phyloP scores from a whole-genome alignment of 2,797 vertebrate genomes.

The Echeneis naucrates region DNA sequence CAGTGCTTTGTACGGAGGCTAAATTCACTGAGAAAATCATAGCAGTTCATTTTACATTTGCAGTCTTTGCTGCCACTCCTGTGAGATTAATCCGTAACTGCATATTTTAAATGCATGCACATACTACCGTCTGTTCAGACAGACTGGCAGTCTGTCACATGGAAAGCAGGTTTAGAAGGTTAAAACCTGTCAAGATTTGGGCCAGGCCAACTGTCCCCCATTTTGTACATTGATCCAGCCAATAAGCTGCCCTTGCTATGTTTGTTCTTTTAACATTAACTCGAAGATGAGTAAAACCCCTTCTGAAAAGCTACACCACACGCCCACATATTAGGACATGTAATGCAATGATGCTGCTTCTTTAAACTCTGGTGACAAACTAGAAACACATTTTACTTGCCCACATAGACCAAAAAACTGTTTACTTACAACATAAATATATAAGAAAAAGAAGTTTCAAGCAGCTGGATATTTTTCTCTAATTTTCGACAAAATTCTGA shows the following conservation, averaged over 20 bases:
- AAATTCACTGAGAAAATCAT: conserved; percentile 60
- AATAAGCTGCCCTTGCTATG: conserved; percentile 43
- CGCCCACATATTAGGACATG: neutral
- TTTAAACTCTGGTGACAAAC: neutral
- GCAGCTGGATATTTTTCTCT: too few relatives aligned
- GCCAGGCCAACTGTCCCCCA: conserved; percentile 67
- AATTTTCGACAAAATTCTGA: too few relatives aligned
- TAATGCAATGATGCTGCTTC: neutral
- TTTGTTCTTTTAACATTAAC: conserved; percentile 38
- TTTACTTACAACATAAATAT: too few relatives aligned
- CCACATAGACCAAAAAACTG: neutral
- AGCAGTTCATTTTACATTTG: conserved; percentile 48
- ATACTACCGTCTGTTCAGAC: conserved; percentile 64
- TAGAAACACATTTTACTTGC: neutral
- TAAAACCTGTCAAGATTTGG: conserved; percentile 66
- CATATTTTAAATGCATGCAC: conserved; percentile 69
- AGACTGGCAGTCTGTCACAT: conserved; percentile 62
- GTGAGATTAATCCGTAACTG: conserved; percentile 67
- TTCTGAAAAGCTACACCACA: neutral
- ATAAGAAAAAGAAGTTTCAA: neutral
- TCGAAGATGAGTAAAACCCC: conserved; percentile 14
- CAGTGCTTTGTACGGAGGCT: conserved; percentile 38
- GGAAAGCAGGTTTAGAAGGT: conserved; percentile 62
- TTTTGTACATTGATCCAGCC: conserved; percentile 50
- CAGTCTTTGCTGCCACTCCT: conserved; percentile 52